These are phyloP conservation scores for Falcaria lacertinaria DNA, from an alignment of 2,888 invertebrate genomes.

Conservation along the genomic window DNA sequence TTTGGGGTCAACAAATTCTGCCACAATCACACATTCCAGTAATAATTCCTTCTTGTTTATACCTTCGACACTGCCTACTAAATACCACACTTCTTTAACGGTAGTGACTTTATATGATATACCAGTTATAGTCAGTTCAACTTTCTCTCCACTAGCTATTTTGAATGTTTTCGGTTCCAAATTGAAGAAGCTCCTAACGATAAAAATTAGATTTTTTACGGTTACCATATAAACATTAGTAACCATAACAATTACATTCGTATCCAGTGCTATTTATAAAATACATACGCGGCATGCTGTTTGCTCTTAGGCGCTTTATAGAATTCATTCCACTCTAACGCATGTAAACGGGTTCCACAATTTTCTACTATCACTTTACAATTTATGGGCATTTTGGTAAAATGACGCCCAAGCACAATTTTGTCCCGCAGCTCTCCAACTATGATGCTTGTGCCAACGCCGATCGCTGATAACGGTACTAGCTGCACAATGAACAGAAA, in stretches of 20 bases:
- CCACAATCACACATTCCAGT: conserved; percentile 68
- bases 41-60: conserved; percentile 75
- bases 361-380: conserved; percentile 74
- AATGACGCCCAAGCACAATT: conserved; percentile 81
- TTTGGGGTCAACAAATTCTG: conserved; percentile 80
- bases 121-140: conserved; percentile 57
- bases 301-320: conserved; percentile 65
- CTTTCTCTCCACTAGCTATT: conserved; percentile 63
- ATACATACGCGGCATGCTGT: conserved; percentile 43
- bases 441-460: conserved; percentile 83
- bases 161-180: conserved; percentile 68
- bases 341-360: conserved; percentile 72
- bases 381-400: conserved; percentile 75
- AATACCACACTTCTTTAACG: conserved; percentile 78
- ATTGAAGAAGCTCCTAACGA: conserved; percentile 62
- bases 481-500: conserved; percentile 32
- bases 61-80: conserved; percentile 76
- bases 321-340: conserved; percentile 73
- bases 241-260: too few relatives aligned
- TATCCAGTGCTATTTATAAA: not conserved
- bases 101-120: conserved; percentile 53
- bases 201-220: too few relatives aligned
- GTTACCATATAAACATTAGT: too few relatives aligned
- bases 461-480: conserved; percentile 77
- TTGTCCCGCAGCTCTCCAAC: conserved; percentile 81